Percentiles rank a stretch among this genome's conserved stretches.
Evolutionary conservation across 53 echinoderm and acorn worm species (phyloP).

Genomic region (Stichopus horrens): DNA sequence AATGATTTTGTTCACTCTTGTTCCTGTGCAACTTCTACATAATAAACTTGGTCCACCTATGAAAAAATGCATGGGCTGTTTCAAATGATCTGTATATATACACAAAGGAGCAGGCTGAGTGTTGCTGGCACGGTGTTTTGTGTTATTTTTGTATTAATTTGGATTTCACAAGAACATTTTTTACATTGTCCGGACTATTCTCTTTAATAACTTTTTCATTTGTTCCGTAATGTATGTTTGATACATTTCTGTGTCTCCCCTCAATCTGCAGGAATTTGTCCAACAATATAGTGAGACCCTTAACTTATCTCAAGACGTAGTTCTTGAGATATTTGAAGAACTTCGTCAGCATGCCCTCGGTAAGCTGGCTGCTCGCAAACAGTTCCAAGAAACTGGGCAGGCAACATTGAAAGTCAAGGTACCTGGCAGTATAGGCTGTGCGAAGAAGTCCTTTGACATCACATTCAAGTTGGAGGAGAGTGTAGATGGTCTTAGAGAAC

Average conservation of each 20-base stretch:
- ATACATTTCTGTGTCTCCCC: background rate
- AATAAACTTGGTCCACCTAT: too few species aligned
- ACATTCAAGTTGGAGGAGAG: conserved; percentile 66
- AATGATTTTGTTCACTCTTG: too few species aligned
- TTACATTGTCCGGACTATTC: too few species aligned
- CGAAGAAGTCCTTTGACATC: conserved; percentile 50
- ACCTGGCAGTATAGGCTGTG: background rate
- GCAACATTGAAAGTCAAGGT: conserved; percentile 85
- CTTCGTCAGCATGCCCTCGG: conserved; percentile 83
- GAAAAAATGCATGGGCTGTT: too few species aligned
- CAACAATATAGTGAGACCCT: conserved; percentile 55
- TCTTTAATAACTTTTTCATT: too few species aligned
- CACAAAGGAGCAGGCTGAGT: too few species aligned
- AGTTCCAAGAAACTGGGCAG: conserved; percentile 59
- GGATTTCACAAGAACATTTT: too few species aligned
- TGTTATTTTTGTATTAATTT: too few species aligned
- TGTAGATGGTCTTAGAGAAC: conserved; percentile 58
- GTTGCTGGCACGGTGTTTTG: too few species aligned
- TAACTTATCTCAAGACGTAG: conserved; percentile 48
- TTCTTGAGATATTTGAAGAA: conserved; percentile 70
- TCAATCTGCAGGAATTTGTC: conserved; percentile 57
- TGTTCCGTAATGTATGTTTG: background rate
- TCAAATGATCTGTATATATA: too few species aligned
- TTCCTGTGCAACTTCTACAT: too few species aligned
- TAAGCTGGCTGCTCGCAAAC: conserved; percentile 71